These are phyloP conservation scores for Psittacula cyanocephala DNA, from an alignment of 2,113 vertebrate species.

Conservation along the genomic window DNA sequence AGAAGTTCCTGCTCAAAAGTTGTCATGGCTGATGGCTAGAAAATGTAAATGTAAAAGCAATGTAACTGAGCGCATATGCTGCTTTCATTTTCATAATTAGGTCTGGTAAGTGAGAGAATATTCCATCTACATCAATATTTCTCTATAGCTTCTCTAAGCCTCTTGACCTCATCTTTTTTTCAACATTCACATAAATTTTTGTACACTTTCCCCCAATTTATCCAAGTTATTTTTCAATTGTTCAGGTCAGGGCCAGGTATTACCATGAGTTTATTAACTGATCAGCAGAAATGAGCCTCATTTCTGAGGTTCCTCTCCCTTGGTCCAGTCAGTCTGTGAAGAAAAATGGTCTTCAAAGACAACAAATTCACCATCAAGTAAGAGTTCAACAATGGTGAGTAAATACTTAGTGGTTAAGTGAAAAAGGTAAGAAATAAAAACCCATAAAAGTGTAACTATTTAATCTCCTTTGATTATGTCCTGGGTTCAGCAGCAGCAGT, in stretches of 20 bases:
- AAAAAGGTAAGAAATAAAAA: not conserved
- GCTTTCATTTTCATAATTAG: not conserved
- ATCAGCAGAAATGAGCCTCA: not conserved
- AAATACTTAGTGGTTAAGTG: not conserved
- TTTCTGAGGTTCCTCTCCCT: not conserved
- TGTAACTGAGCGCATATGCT: not conserved
- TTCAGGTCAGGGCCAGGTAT: not conserved
- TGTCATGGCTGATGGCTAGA: not conserved
- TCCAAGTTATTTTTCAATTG: not conserved
- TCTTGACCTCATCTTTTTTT: not conserved
- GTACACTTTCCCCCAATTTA: rapidly evolving
- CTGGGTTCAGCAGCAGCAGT: no score
- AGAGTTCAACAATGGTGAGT: not conserved
- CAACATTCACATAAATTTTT: not conserved
- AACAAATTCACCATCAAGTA: not conserved
- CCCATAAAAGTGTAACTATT: not conserved
- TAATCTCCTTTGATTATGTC: not conserved
- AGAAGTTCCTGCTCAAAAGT: not conserved
- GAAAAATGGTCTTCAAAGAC: not conserved
- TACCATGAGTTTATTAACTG: not conserved
- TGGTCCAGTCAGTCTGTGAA: not conserved
- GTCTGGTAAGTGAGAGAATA: not conserved
- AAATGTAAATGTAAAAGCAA: not conserved
- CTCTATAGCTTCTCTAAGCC: not conserved
- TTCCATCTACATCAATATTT: not conserved